Conservation (phyloP, 2,797 vertebrate genomes). For the Chromis chromis region DNA sequence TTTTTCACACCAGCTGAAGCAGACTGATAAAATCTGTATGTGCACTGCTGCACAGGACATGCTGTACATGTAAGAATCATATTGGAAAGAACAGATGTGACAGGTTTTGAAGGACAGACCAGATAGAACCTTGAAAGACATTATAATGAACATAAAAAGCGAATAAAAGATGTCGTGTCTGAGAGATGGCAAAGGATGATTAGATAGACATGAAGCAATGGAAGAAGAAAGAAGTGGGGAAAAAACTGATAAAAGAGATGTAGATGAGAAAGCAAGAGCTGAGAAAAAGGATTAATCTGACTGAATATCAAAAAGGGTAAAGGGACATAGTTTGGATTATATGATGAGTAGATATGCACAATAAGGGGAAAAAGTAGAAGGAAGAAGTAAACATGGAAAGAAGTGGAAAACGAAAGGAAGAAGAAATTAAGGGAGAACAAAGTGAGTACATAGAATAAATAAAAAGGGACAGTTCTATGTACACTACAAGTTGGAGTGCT, state of each 20-base stretch:
- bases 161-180: neutral
- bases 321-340: neutral
- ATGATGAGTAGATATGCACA: neutral
- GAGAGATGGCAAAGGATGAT: neutral
- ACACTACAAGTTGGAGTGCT: neutral
- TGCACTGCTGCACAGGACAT: neutral
- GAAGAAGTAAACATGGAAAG: no score
- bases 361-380: neutral
- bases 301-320: neutral
- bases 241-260: neutral
- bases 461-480: constrained; percentile 14
- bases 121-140: neutral
- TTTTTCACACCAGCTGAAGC: neutral
- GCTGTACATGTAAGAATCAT: neutral
- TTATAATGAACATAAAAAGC: constrained; percentile 4
- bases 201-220: neutral
- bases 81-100: constrained; percentile 5
- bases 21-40: no score
- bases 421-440: neutral
- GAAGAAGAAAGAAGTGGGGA: neutral
- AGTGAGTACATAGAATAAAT: neutral
- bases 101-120: constrained; percentile 3
- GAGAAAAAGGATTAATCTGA: neutral
- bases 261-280: neutral
- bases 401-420: neutral